phyloP scores from a whole-genome alignment of 92 coral and sea anemone genomes.

The Parazoanthus darwini region DNA sequence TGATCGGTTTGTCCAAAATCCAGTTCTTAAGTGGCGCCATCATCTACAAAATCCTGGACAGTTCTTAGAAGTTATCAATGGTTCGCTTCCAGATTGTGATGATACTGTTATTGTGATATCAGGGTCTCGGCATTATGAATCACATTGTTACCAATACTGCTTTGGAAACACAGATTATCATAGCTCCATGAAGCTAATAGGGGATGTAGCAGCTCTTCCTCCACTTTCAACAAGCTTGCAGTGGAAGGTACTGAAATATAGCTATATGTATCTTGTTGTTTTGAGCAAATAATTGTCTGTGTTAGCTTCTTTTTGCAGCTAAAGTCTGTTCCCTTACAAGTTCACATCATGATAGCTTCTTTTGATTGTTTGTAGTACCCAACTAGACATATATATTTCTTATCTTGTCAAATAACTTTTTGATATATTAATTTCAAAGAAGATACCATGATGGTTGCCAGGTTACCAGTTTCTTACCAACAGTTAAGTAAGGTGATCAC shows the following conservation, averaged over 20 bases:
- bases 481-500: too few species aligned
- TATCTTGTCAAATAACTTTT: too few species aligned
- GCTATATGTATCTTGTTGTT: neutral
- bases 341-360: too few species aligned
- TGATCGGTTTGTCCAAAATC: conserved; percentile 84
- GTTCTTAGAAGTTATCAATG: conserved; percentile 60
- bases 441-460: too few species aligned
- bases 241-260: conserved; percentile 81
- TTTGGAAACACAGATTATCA: conserved; percentile 39
- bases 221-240: conserved; percentile 80
- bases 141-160: conserved; percentile 84
- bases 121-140: conserved; percentile 74
- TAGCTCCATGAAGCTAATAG: conserved; percentile 21
- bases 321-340: too few species aligned
- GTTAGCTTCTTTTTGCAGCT: neutral
- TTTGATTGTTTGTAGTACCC: too few species aligned
- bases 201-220: conserved; percentile 46
- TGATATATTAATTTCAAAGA: too few species aligned
- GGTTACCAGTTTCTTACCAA: too few species aligned
- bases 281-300: neutral
- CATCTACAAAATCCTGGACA: conserved; percentile 77
- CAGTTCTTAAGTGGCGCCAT: conserved; percentile 93
- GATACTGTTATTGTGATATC: conserved; percentile 76
- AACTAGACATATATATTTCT: too few species aligned
- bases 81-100: conserved; percentile 57